Evolutionary conservation across 2,113 vertebrate species (phyloP).

Genomic region (Nymphicus hollandicus): DNA sequence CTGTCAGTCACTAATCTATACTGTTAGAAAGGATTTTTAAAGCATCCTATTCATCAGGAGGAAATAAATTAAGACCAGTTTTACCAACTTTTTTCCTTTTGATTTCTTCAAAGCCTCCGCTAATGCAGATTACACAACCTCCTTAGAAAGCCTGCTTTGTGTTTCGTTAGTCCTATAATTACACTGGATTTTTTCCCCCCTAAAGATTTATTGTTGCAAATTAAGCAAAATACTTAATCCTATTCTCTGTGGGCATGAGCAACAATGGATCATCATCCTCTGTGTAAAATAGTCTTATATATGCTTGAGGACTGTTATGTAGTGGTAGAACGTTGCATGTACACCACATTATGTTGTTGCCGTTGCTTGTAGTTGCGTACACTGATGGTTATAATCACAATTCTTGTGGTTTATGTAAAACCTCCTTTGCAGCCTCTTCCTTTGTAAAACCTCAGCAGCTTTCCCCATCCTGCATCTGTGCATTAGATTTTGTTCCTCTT

Average conservation of each 20-base stretch:
- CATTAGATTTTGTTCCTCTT: background rate
- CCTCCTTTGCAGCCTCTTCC: background rate
- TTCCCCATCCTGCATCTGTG: background rate
- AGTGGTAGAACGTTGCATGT: background rate
- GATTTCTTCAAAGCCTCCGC: slow-evolving; percentile 12
- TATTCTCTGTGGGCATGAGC: background rate
- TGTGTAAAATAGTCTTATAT: background rate
- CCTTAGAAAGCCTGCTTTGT: slow-evolving; percentile 16
- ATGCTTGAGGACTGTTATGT: background rate
- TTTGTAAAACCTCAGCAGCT: background rate
- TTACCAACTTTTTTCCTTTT: background rate
- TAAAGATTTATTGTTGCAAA: slow-evolving; percentile 11
- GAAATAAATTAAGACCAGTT: background rate
- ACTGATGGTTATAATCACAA: background rate
- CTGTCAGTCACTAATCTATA: background rate
- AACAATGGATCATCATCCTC: background rate
- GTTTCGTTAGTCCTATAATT: slow-evolving; percentile 16
- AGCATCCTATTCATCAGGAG: background rate
- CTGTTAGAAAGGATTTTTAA: background rate
- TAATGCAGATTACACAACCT: slow-evolving; percentile 17
- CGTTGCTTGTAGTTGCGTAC: background rate
- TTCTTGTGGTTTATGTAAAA: background rate
- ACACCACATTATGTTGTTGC: background rate
- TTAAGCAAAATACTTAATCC: slow-evolving; percentile 13
- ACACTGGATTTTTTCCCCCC: background rate